These are phyloP conservation scores for Acrocephalus arundinaceus DNA, from an alignment of 2,113 vertebrate genomes.

Conservation along the genomic window DNA sequence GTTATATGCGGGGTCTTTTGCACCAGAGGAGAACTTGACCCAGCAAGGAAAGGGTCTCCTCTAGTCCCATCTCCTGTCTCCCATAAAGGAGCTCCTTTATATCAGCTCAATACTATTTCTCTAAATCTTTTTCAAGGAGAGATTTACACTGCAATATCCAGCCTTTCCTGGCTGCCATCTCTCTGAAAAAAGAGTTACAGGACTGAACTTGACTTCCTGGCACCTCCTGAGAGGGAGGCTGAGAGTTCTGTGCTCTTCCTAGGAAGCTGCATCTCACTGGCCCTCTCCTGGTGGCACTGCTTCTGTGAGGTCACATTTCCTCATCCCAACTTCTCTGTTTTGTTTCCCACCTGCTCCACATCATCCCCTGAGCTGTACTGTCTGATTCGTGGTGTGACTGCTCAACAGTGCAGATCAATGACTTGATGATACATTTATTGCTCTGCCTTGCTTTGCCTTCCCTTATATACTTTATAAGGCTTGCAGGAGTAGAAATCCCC, in stretches of 20 bases:
- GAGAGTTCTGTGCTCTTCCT: not conserved
- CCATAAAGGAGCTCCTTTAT: not conserved
- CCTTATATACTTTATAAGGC: not conserved
- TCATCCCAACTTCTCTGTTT: not conserved
- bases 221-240: not conserved
- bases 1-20: not conserved
- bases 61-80: not conserved
- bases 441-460: not conserved
- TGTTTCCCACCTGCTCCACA: not conserved
- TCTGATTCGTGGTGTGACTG: not conserved
- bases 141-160: not conserved
- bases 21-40: not conserved
- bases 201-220: not conserved
- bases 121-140: not conserved
- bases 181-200: not conserved
- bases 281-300: not conserved
- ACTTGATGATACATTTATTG: not conserved
- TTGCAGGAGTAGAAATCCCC: not conserved
- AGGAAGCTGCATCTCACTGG: not conserved
- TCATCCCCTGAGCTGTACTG: not conserved
- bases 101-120: not conserved
- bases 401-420: not conserved
- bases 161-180: not conserved
- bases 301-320: not conserved
- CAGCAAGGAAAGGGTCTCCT: not conserved